Conservation (phyloP, 2,888 invertebrate genomes). For the Drosophila mulleri region DNA sequence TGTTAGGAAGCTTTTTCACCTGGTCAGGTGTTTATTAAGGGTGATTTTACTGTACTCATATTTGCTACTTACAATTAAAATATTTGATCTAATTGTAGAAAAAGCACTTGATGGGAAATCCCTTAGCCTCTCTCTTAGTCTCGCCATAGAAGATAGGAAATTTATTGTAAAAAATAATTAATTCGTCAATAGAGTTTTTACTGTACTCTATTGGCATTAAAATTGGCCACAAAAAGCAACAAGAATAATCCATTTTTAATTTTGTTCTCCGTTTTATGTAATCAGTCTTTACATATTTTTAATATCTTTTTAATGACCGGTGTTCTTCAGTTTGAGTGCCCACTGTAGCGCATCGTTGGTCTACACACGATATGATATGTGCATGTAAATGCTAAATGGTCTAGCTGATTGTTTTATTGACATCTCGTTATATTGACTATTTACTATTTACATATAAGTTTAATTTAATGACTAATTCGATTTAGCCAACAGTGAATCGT, state of each 20-base stretch:
- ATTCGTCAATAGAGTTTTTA: neutral
- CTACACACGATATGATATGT: neutral
- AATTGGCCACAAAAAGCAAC: neutral
- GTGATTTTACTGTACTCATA: too few relatives aligned
- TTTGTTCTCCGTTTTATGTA: too few relatives aligned
- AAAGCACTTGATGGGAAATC: too few relatives aligned
- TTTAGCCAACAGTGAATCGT: constrained; percentile 3
- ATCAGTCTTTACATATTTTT: neutral
- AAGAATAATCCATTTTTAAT: neutral
- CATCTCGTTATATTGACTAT: constrained; percentile 4
- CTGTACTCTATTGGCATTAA: neutral
- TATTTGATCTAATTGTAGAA: too few relatives aligned
- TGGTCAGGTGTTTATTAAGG: too few relatives aligned
- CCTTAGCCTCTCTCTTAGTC: too few relatives aligned
- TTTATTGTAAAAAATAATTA: neutral
- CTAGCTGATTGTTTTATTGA: constrained; percentile 2
- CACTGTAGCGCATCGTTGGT: neutral
- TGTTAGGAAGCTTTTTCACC: too few relatives aligned
- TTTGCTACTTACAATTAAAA: too few relatives aligned
- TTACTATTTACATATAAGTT: constrained; percentile 26
- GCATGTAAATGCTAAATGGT: neutral
- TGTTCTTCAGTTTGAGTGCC: neutral
- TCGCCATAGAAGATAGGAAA: too few relatives aligned
- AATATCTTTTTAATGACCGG: neutral
- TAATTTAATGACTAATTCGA: constrained; percentile 40